phyloP scores from a whole-genome alignment of 2,113 vertebrate species.

The Collichthys lucidus region DNA sequence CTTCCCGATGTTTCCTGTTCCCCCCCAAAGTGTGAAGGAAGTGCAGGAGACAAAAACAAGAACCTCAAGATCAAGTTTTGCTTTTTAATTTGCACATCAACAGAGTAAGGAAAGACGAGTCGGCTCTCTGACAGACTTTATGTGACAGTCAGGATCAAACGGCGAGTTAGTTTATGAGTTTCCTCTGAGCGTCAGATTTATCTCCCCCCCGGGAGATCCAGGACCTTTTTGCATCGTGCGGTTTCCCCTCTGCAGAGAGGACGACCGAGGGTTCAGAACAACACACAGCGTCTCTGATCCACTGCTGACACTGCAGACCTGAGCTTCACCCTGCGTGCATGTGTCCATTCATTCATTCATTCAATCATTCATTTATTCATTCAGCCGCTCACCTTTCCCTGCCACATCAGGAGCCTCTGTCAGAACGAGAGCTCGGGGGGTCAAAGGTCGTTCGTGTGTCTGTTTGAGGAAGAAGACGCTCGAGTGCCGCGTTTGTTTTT shows the following conservation, averaged over 20 bases:
- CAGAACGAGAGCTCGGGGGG: constrained; percentile 5
- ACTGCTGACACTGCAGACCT: constrained; percentile 64
- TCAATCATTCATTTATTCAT: too few species aligned
- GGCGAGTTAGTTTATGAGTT: constrained; percentile 19
- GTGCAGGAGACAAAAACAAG: neutral
- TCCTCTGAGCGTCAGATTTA: constrained; percentile 35
- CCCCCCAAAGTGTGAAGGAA: neutral
- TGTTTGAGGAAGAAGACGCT: constrained; percentile 32
- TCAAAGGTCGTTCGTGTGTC: constrained; percentile 64
- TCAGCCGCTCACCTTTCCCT: constrained; percentile 18
- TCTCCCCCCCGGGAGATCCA: constrained; percentile 36
- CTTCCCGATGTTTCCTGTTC: neutral
- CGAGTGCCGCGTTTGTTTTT: constrained; percentile 66
- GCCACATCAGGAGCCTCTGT: neutral
- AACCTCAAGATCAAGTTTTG: neutral
- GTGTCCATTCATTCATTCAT: constrained; percentile 15
- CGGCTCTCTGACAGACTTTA: neutral
- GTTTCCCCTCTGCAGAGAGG: constrained; percentile 13
- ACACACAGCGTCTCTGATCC: constrained; percentile 48
- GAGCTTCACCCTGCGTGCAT: constrained; percentile 44
- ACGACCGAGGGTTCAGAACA: constrained; percentile 36
- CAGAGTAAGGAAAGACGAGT: neutral
- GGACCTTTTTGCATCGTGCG: constrained; percentile 32
- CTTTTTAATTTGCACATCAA: neutral
- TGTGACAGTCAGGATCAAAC: constrained; percentile 3